A percentile compares a stretch with the other conserved stretches of the same genome.
These are phyloP conservation scores for Eufriesea mexicana DNA, from an alignment of 1,140 invertebrate genomes.

Conservation along the genomic window DNA sequence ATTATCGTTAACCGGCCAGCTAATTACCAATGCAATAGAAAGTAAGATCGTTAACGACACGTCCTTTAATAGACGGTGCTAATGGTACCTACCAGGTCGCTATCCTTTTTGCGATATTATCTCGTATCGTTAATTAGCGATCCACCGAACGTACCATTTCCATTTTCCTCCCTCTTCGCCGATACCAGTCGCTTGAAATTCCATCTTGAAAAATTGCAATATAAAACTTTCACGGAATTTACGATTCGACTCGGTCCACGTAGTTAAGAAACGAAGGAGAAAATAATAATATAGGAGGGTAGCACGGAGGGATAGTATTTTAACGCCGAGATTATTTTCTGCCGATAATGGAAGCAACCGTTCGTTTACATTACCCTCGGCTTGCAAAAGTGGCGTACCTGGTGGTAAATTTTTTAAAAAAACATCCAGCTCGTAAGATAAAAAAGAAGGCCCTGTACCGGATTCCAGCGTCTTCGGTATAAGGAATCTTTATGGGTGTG, in stretches of 20 bases:
- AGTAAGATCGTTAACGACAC: slow-evolving; percentile 14
- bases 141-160: no score
- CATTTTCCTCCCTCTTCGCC: neutral
- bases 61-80: neutral
- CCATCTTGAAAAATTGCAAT: neutral
- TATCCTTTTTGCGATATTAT: neutral
- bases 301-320: neutral
- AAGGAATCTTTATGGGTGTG: neutral
- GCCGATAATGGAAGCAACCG: slow-evolving; percentile 11
- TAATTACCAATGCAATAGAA: slow-evolving; percentile 18
- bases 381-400: neutral
- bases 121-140: neutral
- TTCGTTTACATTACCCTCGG: neutral
- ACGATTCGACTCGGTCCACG: neutral
- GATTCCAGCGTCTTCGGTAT: neutral
- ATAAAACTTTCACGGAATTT: neutral
- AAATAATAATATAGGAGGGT: neutral
- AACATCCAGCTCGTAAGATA: neutral
- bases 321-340: slow-evolving; percentile 7
- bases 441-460: neutral
- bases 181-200: neutral
- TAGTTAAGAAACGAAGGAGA: neutral
- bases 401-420: neutral
- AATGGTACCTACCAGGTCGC: neutral
- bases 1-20: slow-evolving; percentile 16